Percentiles rank a stretch among this genome's conserved stretches.
These are phyloP conservation scores for Xylocopa sonorina DNA, from an alignment of 1,140 invertebrate species.

Conservation along the genomic window DNA sequence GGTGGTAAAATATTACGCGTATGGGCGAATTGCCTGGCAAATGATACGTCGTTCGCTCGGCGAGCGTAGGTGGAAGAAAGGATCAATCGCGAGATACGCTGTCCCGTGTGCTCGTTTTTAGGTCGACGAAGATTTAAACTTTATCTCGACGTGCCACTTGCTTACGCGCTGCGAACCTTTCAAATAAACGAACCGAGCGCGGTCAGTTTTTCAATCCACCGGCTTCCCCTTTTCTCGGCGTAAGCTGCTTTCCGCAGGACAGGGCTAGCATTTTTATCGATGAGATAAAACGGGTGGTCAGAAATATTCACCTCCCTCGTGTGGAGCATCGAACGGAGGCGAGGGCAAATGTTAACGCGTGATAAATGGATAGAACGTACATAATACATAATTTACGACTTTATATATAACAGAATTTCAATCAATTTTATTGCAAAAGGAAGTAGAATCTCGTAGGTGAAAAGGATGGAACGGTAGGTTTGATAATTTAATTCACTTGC, in stretches of 20 bases:
- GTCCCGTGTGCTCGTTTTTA: slow-evolving; percentile 27
- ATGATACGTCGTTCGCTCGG: neutral
- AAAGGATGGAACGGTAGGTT: too few relatives aligned
- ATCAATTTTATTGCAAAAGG: too few relatives aligned
- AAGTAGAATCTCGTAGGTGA: too few relatives aligned
- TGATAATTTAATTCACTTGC: too few relatives aligned
- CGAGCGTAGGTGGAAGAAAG: neutral
- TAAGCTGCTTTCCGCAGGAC: slow-evolving; percentile 37
- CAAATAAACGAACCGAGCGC: slow-evolving; percentile 43
- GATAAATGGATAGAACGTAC: neutral
- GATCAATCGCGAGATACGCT: slow-evolving; percentile 12
- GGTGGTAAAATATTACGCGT: neutral
- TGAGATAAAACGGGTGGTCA: neutral
- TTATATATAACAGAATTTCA: too few relatives aligned
- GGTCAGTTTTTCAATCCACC: slow-evolving; percentile 36
- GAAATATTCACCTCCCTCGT: slow-evolving; percentile 8
- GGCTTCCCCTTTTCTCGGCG: slow-evolving; percentile 12
- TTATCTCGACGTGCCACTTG: slow-evolving; percentile 30
- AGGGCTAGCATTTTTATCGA: slow-evolving; percentile 33
- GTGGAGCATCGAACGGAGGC: neutral
- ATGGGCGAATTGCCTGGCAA: neutral
- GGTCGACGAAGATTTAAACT: slow-evolving; percentile 42
- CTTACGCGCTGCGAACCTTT: slow-evolving; percentile 36
- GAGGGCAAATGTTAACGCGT: neutral
- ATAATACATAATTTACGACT: neutral